Percentiles rank a stretch among this genome's conserved stretches.
Conservation (phyloP, 2,113 vertebrate species). For the Marmota flaviventris region DNA sequence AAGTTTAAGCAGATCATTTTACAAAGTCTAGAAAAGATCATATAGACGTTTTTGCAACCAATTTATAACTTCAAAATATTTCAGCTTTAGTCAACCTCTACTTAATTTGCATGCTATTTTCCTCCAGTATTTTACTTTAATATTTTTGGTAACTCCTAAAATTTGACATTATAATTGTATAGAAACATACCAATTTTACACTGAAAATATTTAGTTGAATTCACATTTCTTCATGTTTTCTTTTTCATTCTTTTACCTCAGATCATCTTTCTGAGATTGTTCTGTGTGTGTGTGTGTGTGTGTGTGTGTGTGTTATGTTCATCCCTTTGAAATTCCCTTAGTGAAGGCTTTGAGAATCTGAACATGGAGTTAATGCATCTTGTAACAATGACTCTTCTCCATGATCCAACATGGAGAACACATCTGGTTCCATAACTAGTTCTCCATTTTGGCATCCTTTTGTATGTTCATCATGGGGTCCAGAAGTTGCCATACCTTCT, state of each 20-base stretch:
- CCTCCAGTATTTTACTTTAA: background rate
- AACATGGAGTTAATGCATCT: background rate
- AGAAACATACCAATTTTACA: background rate
- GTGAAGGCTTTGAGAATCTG: background rate
- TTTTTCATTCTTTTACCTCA: background rate
- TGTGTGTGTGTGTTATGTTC: background rate
- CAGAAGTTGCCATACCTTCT: conserved; percentile 19
- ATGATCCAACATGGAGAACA: background rate
- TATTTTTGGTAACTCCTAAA: background rate
- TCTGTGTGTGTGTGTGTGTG: too few species aligned
- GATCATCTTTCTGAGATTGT: background rate
- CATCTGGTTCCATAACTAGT: background rate
- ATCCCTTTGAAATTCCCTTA: background rate
- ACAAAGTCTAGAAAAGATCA: background rate
- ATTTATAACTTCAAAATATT: background rate
- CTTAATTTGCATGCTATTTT: background rate
- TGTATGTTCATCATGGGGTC: conserved; percentile 9
- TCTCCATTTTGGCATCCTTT: conserved; percentile 28
- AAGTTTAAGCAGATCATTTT: background rate
- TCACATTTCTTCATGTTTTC: background rate
- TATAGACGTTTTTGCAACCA: background rate
- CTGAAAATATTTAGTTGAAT: background rate
- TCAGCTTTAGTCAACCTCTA: background rate
- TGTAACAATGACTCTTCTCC: background rate
- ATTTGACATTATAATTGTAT: background rate